A percentile compares a stretch with the other conserved stretches of the same genome.
Conservation (phyloP, 2,888 invertebrate genomes). For the Isoperla grammatica region DNA sequence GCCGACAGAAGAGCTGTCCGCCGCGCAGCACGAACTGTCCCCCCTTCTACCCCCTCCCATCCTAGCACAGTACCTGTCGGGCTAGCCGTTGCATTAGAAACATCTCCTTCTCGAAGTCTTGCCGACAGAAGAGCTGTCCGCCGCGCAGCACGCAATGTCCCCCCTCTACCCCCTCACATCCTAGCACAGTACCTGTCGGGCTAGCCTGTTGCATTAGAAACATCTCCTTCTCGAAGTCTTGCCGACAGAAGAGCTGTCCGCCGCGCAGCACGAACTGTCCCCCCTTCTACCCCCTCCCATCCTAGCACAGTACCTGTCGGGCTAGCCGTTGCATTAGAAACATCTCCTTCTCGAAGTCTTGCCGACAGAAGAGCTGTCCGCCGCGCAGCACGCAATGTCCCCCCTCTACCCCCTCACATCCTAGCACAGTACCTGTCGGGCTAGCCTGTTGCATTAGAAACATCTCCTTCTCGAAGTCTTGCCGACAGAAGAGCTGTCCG, state of each 20-base stretch:
- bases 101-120: constrained; percentile 94
- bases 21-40: constrained; percentile 92
- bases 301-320: no score
- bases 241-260: constrained; percentile 83
- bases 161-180: no score
- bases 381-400: constrained; percentile 92
- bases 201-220: constrained; percentile 78
- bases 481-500: constrained; percentile 83
- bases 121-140: constrained; percentile 83
- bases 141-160: constrained; percentile 92
- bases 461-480: constrained; percentile 94
- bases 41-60: no score
- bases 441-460: constrained; percentile 78
- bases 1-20: constrained; percentile 83
- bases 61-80: no score
- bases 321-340: constrained; percentile 78
- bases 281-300: no score
- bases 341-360: constrained; percentile 94
- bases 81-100: constrained; percentile 78
- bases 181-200: constrained; percentile 51
- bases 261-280: constrained; percentile 92
- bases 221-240: constrained; percentile 94
- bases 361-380: constrained; percentile 83
- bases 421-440: constrained; percentile 51
- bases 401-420: no score